Percentiles rank a stretch among this genome's conserved stretches.
Evolutionary conservation across 2,113 vertebrate genomes (phyloP).

Genomic region (Pituophis catenifer): DNA sequence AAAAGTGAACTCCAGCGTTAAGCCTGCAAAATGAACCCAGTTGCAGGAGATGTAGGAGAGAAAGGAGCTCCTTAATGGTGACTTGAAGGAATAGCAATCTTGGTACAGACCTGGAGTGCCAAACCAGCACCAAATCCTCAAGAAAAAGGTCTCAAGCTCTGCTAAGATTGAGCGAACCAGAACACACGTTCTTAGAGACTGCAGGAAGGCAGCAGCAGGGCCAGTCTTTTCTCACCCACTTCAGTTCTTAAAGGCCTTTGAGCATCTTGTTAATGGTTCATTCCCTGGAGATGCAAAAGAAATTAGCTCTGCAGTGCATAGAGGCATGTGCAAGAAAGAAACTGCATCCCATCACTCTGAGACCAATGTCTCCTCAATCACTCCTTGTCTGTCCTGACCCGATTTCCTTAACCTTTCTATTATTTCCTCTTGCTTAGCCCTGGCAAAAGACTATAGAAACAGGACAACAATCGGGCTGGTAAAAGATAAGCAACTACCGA

Average conservation of each 20-base stretch:
- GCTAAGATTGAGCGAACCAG: background rate
- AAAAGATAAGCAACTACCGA: background rate
- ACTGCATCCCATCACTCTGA: background rate
- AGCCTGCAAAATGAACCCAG: background rate
- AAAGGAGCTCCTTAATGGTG: background rate
- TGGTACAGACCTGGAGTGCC: background rate
- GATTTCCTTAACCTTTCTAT: background rate
- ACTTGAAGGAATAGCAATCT: background rate
- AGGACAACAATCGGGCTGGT: background rate
- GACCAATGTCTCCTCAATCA: background rate
- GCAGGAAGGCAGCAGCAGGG: background rate
- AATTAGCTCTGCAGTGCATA: constrained; percentile 59
- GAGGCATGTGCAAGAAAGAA: constrained; percentile 21
- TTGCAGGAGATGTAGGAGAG: background rate
- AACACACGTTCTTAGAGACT: background rate
- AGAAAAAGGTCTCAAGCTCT: background rate
- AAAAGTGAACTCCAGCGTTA: background rate
- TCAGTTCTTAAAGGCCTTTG: constrained; percentile 62
- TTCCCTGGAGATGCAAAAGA: constrained; percentile 68
- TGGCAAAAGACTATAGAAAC: background rate
- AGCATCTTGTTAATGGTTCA: constrained; percentile 73
- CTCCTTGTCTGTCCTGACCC: background rate
- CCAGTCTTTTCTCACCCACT: constrained; percentile 38
- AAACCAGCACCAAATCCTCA: background rate
- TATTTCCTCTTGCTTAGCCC: background rate